A percentile compares a stretch with the other conserved stretches of the same genome.
phyloP scores from a whole-genome alignment of 1,140 invertebrate species.

The Pectinophora gossypiella region DNA sequence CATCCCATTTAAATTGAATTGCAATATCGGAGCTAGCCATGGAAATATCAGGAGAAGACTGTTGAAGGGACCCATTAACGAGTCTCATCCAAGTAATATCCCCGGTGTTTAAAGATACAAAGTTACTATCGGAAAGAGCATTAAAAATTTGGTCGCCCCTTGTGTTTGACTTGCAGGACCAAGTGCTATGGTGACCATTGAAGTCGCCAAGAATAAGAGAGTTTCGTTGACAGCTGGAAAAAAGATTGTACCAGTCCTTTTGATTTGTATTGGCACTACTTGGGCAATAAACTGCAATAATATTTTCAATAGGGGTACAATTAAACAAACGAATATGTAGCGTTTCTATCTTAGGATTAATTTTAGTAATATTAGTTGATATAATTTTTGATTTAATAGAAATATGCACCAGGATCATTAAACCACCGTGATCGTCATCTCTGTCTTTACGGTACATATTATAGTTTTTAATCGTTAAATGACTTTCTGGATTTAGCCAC shows the following conservation, averaged over 20 bases:
- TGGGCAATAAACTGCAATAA: no score
- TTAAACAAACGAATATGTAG: background rate
- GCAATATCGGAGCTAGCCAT: no score
- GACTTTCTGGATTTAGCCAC: background rate
- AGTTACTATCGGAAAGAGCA: background rate
- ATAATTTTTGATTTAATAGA: background rate
- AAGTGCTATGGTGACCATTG: conserved; percentile 2
- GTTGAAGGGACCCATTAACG: no score
- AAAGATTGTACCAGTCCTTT: no score
- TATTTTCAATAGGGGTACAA: background rate
- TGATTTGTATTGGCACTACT: no score
- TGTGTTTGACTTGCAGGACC: background rate
- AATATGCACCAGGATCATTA: background rate
- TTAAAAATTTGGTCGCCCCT: background rate
- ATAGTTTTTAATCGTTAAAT: background rate
- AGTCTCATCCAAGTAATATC: no score
- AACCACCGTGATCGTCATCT: background rate
- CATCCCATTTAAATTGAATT: no score
- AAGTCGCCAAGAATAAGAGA: conserved; percentile 1
- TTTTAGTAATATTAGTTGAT: background rate
- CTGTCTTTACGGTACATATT: conserved; percentile 1
- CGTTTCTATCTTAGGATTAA: background rate
- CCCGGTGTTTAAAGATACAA: no score
- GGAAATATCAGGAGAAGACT: no score
- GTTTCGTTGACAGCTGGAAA: background rate